A percentile compares a stretch with the other conserved stretches of the same genome.
phyloP scores from a whole-genome alignment of 2,113 vertebrate genomes.

The Leptocoma aspasia region DNA sequence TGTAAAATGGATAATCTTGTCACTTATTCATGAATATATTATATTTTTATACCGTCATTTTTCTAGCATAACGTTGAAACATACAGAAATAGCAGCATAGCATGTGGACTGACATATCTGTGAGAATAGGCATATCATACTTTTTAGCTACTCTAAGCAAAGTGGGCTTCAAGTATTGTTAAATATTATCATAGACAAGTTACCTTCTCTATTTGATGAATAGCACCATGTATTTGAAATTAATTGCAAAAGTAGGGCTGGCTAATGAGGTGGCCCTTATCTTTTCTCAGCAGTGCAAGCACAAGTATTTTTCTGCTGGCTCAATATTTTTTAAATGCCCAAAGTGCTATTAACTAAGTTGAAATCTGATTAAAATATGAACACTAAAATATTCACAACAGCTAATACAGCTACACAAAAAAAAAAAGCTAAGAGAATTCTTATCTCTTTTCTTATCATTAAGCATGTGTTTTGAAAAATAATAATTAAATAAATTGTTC shows the following conservation, averaged over 20 bases:
- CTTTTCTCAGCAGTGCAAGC: conserved; percentile 72
- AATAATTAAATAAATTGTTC: conserved; percentile 57
- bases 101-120: not conserved
- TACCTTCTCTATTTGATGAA: conserved; percentile 76
- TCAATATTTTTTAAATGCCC: conserved; percentile 72
- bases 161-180: conserved; percentile 64
- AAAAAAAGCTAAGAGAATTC: not conserved
- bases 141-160: conserved; percentile 52
- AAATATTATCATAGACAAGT: conserved; percentile 73
- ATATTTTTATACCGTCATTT: not conserved
- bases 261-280: conserved; percentile 78
- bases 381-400: not conserved
- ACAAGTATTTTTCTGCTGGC: conserved; percentile 72
- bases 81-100: not conserved
- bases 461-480: conserved; percentile 56
- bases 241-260: conserved; percentile 77
- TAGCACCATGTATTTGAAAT: conserved; percentile 74
- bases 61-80: not conserved
- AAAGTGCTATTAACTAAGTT: conserved; percentile 67
- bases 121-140: conserved; percentile 32
- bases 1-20: not conserved
- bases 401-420: not conserved
- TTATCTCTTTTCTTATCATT: conserved; percentile 31
- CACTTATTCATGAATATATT: not conserved
- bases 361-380: conserved; percentile 67